Evolutionary conservation across 2,888 invertebrate species (phyloP).

Genomic region (Drosophila neotestacea): DNA sequence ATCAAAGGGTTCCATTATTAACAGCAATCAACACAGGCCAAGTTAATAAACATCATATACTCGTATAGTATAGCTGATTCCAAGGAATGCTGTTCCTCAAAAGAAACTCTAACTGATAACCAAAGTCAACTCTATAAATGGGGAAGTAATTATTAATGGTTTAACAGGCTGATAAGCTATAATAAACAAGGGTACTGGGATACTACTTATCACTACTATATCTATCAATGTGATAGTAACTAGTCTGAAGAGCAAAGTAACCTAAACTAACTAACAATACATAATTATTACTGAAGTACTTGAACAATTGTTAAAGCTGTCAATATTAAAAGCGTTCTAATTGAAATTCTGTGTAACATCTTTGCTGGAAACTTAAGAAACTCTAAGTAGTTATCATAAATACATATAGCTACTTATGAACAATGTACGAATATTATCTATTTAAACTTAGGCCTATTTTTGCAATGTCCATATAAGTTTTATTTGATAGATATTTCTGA

Average conservation of each 20-base stretch:
- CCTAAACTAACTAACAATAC: too few species aligned
- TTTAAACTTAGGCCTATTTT: too few species aligned
- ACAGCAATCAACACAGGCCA: slow-evolving; percentile 29
- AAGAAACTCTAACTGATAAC: slow-evolving; percentile 13
- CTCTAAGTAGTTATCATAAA: too few species aligned
- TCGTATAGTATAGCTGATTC: neutral
- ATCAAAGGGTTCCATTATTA: slow-evolving; percentile 39
- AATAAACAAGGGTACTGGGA: slow-evolving; percentile 1
- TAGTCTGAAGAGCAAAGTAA: neutral
- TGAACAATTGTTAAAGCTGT: neutral
- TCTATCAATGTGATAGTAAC: neutral
- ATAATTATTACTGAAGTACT: neutral
- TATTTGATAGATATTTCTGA: too few species aligned
- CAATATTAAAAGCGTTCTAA: neutral
- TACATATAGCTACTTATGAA: neutral
- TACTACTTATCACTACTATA: neutral
- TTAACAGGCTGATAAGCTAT: slow-evolving; percentile 16
- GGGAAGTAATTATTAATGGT: slow-evolving; percentile 3
- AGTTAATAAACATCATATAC: slow-evolving; percentile 9
- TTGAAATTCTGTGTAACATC: neutral
- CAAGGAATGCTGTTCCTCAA: slow-evolving; percentile 6
- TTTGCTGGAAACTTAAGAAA: too few species aligned
- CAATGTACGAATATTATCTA: too few species aligned
- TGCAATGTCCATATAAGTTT: too few species aligned
- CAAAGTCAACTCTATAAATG: slow-evolving; percentile 7